Base-by-base conservation (phyloP, 37 sponge, comb jelly and placozoan species). In the Lycopodina hypogea region DNA sequence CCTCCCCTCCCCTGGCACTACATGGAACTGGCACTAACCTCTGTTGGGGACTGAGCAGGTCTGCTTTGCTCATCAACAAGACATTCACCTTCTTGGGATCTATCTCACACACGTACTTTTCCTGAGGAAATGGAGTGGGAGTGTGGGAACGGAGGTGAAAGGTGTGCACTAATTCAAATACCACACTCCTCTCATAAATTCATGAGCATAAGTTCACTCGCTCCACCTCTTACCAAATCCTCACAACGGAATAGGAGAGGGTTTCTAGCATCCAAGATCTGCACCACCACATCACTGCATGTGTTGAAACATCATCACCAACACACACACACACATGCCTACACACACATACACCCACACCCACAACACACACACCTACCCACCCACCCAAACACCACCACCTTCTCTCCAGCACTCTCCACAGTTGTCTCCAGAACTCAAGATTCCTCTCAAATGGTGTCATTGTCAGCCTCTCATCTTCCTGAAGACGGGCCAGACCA, bases 221-320 rank as follows among this genome's bases (percentile, higher is more conserved):
- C n/a, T n/a, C n/a, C n/a, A 19, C 35, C 42, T 14, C 76, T 81
- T 38, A 91, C 92, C 84, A 96, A 64, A 55, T 96, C 97, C 69
- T 90, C 86, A 65, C 92, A 96, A 19, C 79, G 72, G 52, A 90
- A 96, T 33, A 96, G 75, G 0, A 96, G 81, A 2, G 97, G 97
- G 57, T 93, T 93, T 35, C 97, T 77, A 2, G 93, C 93, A 73
- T 96, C 97, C 24, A 96, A 91, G 64, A 96, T 96, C 82, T 96
- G 97, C 4, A 96, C 91, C 38, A 96, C 87, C 19, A 93, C 61
- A 45, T 96, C 91, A 88, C 97, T 96, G 72, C 1, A 69, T 2
- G 63, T 17, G 9, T n/a, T 4, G 38, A 50, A 3, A 50, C 8
- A n/a, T 7, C 12, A 8, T 9, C 63, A 30, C 33, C 34, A 17